Evolutionary conservation across 1,140 invertebrate species (phyloP).

Genomic region (Eueides isabella): DNA sequence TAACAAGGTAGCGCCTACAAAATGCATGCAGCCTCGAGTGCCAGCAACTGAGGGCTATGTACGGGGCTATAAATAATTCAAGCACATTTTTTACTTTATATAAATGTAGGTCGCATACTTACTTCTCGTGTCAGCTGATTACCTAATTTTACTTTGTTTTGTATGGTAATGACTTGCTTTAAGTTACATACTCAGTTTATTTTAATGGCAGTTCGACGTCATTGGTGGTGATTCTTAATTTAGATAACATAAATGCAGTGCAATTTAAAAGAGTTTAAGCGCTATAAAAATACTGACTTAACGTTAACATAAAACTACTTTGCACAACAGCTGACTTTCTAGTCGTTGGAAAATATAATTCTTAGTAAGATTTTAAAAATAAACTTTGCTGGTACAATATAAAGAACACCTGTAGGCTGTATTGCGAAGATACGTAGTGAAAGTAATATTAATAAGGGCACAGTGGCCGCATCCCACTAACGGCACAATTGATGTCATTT

Average conservation of each 20-base stretch:
- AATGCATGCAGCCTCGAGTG: constrained; percentile 29
- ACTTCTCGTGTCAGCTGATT: constrained; percentile 20
- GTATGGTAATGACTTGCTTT: constrained; percentile 16
- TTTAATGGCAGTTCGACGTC: constrained; percentile 1
- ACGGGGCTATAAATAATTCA: constrained; percentile 28
- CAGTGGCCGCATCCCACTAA: background rate
- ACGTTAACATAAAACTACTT: constrained; percentile 5
- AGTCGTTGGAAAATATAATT: constrained; percentile 6
- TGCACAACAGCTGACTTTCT: constrained; percentile 5
- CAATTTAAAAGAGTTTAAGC: background rate
- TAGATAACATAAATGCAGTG: constrained; percentile 6
- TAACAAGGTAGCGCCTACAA: constrained; percentile 25
- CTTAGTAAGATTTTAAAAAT: constrained; percentile 6
- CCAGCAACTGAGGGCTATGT: constrained; percentile 22
- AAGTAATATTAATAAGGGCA: background rate
- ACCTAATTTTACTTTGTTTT: constrained; percentile 30
- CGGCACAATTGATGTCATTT: background rate
- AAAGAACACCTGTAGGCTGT: background rate
- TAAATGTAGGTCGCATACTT: constrained; percentile 26
- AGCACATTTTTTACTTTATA: constrained; percentile 8
- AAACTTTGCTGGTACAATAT: background rate
- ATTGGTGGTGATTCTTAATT: background rate
- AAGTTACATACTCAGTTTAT: constrained; percentile 9
- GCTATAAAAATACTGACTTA: constrained; percentile 10
- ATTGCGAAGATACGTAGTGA: background rate